phyloP scores from a whole-genome alignment of 2,113 vertebrate species.

The Rhizomys pruinosus region DNA sequence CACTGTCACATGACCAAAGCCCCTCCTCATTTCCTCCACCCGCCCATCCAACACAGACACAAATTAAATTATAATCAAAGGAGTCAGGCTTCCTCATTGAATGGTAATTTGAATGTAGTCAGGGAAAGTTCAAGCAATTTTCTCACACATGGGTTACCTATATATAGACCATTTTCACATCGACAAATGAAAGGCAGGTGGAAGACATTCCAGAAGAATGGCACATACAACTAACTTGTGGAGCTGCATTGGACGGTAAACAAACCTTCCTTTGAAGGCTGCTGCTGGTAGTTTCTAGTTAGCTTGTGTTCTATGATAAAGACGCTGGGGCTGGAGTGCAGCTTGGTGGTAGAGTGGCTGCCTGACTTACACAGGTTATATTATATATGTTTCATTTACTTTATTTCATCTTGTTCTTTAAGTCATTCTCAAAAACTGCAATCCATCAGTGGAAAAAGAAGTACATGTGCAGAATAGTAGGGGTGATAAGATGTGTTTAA shows the following conservation, averaged over 20 bases:
- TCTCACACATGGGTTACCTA: neutral
- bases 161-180: neutral
- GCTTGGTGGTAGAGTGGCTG: neutral
- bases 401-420: conserved; percentile 13
- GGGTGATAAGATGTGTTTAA: neutral
- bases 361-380: neutral
- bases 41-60: neutral
- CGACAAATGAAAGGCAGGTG: neutral
- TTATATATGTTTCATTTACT: conserved; percentile 20
- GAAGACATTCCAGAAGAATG: neutral
- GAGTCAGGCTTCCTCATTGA: conserved; percentile 36
- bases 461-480: too few species aligned
- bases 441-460: neutral
- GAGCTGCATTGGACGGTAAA: conserved; percentile 23
- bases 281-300: neutral
- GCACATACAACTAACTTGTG: neutral
- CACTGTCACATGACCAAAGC: neutral
- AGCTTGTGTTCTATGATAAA: neutral
- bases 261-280: neutral
- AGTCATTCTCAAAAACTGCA: neutral
- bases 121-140: conserved; percentile 38
- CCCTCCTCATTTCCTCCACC: neutral
- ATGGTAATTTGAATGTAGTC: conserved; percentile 45
- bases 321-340: neutral
- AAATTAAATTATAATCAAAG: neutral